Base-by-base conservation (phyloP, 1,140 invertebrate genomes). In the Pinna nobilis region DNA sequence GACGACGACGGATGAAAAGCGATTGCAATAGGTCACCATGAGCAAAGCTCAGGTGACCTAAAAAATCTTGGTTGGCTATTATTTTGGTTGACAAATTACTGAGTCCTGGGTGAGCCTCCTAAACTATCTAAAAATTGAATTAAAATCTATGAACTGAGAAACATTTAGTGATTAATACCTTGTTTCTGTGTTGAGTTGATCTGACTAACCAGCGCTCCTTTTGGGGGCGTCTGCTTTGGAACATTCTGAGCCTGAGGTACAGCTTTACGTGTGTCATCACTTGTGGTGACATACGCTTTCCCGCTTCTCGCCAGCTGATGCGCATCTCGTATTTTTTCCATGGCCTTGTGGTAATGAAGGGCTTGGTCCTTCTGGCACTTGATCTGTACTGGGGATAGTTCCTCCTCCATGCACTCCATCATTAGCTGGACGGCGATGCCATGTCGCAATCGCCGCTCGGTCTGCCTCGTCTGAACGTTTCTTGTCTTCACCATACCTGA, bases 371-470 rank as follows among this genome's bases (percentile, higher is more conserved):
- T 76, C 18, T 70, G 64, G 15, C 79, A 73, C 20, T 74, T 55
- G 3, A 80, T 71, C 57, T 84, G 81, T 2, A 51, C 66, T 11
- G 74, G 65, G 0, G 79, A 80, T 15, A 86, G 61, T 0, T 69
- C 74, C 18, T 86, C 85, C 0, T 84, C 84, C n/a, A 64, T 51
- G 63, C 85, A 86, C 63, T 85, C 85, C 85, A 86, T 86, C 67
- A 79, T 55, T 23, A 86, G 57, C 47, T 83, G 80, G 23, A 84
- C 50, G 3, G 75, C 74, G 18, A 5, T 41, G 2, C 39, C 23
- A 15, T 23, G 33, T 9, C 59, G 59, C n/a, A 39, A 11, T 13
- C 51, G 35, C 5, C 65, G 32, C 7, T 23, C 32, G 1, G 30
- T 63, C 15, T 50, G 41, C 3, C 30, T 35, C 5, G 5, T 35